Evolutionary conservation across 1,140 invertebrate genomes (phyloP), one percentile per base, ranked within the genome.

Genomic region (Patella vulgata): DNA sequence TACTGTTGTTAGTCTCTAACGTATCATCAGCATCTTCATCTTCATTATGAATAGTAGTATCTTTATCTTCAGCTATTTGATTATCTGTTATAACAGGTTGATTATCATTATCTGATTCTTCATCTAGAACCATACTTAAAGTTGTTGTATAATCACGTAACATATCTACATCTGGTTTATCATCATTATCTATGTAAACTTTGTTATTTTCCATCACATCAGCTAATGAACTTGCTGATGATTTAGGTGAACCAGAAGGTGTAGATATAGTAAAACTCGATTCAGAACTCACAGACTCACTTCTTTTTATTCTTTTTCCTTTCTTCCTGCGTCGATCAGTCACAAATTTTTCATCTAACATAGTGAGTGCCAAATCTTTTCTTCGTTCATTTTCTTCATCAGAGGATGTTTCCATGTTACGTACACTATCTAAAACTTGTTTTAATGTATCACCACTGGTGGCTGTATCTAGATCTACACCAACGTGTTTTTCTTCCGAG

Each of bases 231-330:
- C 74, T 78, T 19, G 66, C 39, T 17, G 76, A 77, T 0, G 75
- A 76, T 19, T 50, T 25, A 9, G 56, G 56, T 43, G 76, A 74
- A 19, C 70, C 68, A 60, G 69, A 77, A n/a, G 77, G 74, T 1
- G 78, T 78, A 11, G 78, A 79, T 33, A 80, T 71, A 1, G 78
- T 79, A 57, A 77, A 71, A 68, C 75, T 79, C 4, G 74, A 71
- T 36, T 74, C 69, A 0, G 77, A 75, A 25, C 63, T 69, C 28
- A 59, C 56, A 33, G 68, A 65, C 19, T 71, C 54, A 30, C 46
- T n/a, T 56, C 63, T 43, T 33, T 52, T 58, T 5, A 12, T 36
- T 23, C 47, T 60, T 25, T 63, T 66, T 12, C 70, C 58, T n/a
- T 64, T 21, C 27, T 64, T 53, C 43, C 70, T 58, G 40, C 63